Evolutionary conservation across 2,888 invertebrate species (phyloP).

Genomic region (Nebria brevicollis): DNA sequence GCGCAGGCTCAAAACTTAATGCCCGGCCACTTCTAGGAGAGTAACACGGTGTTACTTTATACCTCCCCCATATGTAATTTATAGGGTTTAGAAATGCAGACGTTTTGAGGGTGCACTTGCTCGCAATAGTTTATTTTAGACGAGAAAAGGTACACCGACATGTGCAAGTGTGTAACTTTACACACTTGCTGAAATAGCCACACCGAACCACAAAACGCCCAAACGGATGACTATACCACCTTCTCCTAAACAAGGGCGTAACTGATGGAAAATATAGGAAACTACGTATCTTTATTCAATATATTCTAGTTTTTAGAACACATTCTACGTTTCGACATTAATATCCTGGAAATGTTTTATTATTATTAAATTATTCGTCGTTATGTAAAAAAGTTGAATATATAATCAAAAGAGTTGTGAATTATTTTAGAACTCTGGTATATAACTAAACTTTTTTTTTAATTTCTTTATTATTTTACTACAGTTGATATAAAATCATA

Average conservation of each 20-base stretch:
- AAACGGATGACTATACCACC: neutral
- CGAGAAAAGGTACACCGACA: neutral
- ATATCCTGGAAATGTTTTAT: too few species aligned
- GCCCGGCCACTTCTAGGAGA: slow-evolving; percentile 4
- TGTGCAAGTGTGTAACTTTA: neutral
- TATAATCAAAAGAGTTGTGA: too few species aligned
- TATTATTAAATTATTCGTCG: too few species aligned
- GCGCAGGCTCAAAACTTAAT: slow-evolving; percentile 8
- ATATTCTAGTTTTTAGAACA: neutral
- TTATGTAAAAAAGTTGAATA: too few species aligned
- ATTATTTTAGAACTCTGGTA: too few species aligned
- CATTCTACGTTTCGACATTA: too few species aligned
- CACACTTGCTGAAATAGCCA: slow-evolving; percentile 5
- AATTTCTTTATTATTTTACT: too few species aligned
- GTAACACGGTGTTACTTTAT: slow-evolving; percentile 4
- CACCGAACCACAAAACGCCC: slow-evolving; percentile 6
- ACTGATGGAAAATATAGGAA: neutral
- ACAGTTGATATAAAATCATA: too few species aligned
- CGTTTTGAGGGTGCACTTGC: slow-evolving; percentile 4
- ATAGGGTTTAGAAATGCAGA: slow-evolving; percentile 38
- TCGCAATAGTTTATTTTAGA: neutral
- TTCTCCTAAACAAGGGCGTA: neutral
- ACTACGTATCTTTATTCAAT: neutral
- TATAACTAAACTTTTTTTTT: too few species aligned
- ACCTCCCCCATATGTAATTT: slow-evolving; percentile 41